Evolutionary conservation across 2,888 invertebrate genomes (phyloP).

Genomic region (Boloria selene): DNA sequence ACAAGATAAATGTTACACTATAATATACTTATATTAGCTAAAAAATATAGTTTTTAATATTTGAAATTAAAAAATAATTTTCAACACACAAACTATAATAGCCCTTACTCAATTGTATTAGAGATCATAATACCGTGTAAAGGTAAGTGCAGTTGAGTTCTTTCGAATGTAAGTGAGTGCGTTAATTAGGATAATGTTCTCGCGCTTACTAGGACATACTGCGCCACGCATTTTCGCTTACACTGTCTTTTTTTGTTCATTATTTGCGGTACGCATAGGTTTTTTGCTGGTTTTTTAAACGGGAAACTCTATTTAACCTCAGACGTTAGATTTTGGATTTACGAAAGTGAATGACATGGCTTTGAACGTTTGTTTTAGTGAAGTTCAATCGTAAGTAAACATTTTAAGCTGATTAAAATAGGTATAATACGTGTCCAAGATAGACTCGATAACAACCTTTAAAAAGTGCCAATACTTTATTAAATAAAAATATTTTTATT

Average conservation of each 20-base stretch:
- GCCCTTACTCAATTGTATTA: background rate
- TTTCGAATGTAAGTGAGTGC: conserved; percentile 18
- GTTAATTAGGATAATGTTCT: conserved; percentile 44
- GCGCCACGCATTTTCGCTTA: conserved; percentile 33
- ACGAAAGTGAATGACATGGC: background rate
- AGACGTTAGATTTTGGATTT: conserved; percentile 12
- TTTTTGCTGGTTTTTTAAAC: conserved; percentile 24
- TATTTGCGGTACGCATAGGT: conserved; percentile 34
- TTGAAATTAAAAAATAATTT: background rate
- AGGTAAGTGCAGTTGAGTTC: conserved; percentile 11
- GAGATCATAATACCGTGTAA: conserved; percentile 16
- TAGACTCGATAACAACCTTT: too few species aligned
- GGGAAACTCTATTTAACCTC: conserved; percentile 22
- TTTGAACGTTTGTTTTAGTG: background rate
- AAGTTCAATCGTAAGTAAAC: background rate
- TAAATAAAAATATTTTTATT: too few species aligned
- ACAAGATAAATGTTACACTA: conserved; percentile 26
- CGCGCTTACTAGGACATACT: conserved; percentile 40
- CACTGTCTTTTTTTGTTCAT: conserved; percentile 35
- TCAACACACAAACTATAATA: conserved; percentile 4
- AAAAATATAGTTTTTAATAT: conserved; percentile 7
- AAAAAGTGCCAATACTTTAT: too few species aligned
- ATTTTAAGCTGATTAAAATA: too few species aligned
- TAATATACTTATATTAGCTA: conserved; percentile 7
- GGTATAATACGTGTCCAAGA: too few species aligned